Evolutionary conservation across 37 sponge, comb jelly and placozoan species (phyloP), one percentile per base, ranked within the genome.

Genomic region (Haliclona indistincta): DNA sequence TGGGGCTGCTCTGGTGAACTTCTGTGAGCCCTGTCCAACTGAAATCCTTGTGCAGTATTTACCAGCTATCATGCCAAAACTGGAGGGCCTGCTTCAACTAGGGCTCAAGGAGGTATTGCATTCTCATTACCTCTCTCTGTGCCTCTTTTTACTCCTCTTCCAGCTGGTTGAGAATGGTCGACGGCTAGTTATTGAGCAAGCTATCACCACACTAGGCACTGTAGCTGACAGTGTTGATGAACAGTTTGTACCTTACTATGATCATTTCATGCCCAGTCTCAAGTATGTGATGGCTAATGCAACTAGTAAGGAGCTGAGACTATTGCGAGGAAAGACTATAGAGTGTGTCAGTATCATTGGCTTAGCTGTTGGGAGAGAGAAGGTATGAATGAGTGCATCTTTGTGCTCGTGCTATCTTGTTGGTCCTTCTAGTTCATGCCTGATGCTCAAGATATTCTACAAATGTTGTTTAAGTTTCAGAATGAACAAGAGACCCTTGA

Each of bases 271-370:
- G 92, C 99, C 99, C 36, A 83, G 80, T 38, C 86, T 99, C 49
- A 99, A 99, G 85, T 93, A 88, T 81, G 79, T 99, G 38, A 87
- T 99, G 89, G 75, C 93, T 52, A 88, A 88, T 37, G 92, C 88
- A 25, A 70, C 74, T 6, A 70, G 39, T 33, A 90, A 92, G 62
- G 93, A 98, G 43, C 82, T 84, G 64, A 60, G 99, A 29, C 70
- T 91, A 52, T 77, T 99, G 72, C 54, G 96, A 64, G 99, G 99
- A 22, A 95, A 94, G 86, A 91, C 96, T 4, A 96, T 99, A 35
- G 99, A 99, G 69, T 96, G 99, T 66, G 93, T 99, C 71, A 93
- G 92, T 28, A 76, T 96, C 25, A 93, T 95, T 63, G 99, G 99
- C 8, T 83, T 96, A 36, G 99, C 96, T n/a, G 99, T 96, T 35